Percentiles rank a stretch among this genome's conserved stretches.
Evolutionary conservation across 2,113 vertebrate genomes (phyloP).

Genomic region (Cryptomyrus ogoouensis): DNA sequence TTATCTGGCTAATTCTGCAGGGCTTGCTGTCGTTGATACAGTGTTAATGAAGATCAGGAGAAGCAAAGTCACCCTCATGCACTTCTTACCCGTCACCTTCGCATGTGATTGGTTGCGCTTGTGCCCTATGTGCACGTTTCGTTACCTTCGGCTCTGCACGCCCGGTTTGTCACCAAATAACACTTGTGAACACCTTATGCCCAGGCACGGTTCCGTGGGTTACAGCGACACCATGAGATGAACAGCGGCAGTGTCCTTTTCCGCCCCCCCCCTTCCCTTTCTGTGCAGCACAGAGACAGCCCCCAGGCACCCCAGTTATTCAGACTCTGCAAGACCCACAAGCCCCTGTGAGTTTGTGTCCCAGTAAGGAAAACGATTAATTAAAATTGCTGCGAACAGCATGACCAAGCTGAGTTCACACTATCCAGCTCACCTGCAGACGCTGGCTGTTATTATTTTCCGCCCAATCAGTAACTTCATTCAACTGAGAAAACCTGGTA

Average conservation of each 20-base stretch:
- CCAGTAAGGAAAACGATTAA: not conserved
- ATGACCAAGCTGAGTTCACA: not conserved
- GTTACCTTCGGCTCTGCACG: not conserved
- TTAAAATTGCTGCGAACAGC: not conserved
- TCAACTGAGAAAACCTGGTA: not conserved
- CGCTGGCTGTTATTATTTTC: not conserved
- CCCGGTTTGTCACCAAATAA: not conserved
- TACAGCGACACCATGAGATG: not conserved
- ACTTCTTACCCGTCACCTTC: slow-evolving; percentile 15
- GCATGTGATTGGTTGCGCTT: not conserved
- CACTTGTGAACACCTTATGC: not conserved
- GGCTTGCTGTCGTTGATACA: not conserved
- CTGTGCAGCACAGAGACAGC: not conserved
- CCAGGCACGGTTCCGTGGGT: not conserved
- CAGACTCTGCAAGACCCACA: not conserved
- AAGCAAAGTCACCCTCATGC: slow-evolving; percentile 63
- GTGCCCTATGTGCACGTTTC: not conserved
- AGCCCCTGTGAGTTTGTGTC: not conserved
- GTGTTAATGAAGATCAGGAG: slow-evolving; percentile 40
- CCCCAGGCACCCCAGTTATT: not conserved
- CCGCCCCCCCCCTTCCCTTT: not conserved
- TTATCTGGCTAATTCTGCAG: slow-evolving; percentile 6
- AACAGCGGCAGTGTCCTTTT: not conserved
- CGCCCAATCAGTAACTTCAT: not conserved
- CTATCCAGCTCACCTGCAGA: not conserved